Percentiles rank a stretch among this genome's conserved stretches.
phyloP scores from a whole-genome alignment of 1,140 invertebrate genomes.

The Scylla paramamosain region DNA sequence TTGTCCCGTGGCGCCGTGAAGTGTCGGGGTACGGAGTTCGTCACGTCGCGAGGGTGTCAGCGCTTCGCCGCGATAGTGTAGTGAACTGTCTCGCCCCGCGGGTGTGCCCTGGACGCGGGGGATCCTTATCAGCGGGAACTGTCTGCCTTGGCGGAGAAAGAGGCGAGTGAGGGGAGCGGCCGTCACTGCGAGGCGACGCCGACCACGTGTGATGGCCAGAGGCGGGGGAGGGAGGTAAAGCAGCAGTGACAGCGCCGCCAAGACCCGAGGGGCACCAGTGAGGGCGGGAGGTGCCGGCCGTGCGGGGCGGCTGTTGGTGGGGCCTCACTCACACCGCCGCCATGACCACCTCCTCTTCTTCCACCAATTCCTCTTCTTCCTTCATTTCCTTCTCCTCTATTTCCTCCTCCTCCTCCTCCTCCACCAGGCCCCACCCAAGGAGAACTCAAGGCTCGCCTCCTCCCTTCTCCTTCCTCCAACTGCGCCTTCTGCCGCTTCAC shows the following conservation, averaged over 20 bases:
- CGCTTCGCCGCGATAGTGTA: not conserved
- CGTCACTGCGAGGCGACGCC: not conserved
- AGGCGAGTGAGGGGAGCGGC: not conserved
- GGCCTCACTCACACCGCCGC: not conserved
- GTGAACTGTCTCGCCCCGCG: not conserved
- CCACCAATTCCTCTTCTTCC: not conserved
- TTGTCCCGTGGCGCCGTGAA: not conserved
- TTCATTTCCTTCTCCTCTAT: not conserved
- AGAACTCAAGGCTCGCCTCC: not conserved
- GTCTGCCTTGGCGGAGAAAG: not conserved
- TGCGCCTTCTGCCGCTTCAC: not conserved
- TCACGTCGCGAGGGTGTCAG: not conserved
- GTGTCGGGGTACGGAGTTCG: not conserved
- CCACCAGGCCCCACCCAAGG: not conserved
- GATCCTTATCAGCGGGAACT: not conserved
- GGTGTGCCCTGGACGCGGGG: not conserved
- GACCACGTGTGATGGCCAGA: constrained; percentile 9
- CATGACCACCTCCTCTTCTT: not conserved
- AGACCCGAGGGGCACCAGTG: not conserved
- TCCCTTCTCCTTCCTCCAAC: not conserved
- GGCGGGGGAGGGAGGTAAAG: not conserved
- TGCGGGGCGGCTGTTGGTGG: not conserved
- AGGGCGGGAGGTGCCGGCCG: not conserved
- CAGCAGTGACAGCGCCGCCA: not conserved
- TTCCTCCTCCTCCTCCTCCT: no score